Base-by-base conservation (phyloP, 1,140 invertebrate species). In the Scaptomyza graminum region DNA sequence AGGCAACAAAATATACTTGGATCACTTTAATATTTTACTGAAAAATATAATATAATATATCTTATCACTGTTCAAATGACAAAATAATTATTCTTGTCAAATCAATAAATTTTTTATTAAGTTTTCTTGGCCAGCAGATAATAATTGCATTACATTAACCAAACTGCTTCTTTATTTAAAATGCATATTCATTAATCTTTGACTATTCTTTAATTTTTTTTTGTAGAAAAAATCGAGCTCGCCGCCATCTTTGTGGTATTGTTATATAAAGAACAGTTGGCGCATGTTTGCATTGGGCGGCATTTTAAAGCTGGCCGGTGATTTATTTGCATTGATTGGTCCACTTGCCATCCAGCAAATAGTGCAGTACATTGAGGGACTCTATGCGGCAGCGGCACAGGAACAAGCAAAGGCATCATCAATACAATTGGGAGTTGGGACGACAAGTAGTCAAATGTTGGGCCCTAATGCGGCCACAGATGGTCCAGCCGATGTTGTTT, bases 301-400 rank as follows among this genome's bases (percentile, higher is more conserved):
- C 3, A 63, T 96, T 47, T 93, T 96, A 60, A 96, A 97, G 85
- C 89, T 97, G 18, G 89, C 94, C n/a, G 95, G 96, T n/a, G 96
- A 97, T 92, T 91, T 94, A 72, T 93, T 95, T 43, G 95, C 95
- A 37, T 94, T 97, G 47, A 93, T 97, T 69, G 96, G 95, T 9
- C 96, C 96, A 5, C 91, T 97, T 72, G 95, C 95, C 15, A 95
- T 97, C 74, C 94, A 95, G 15, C 93, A 94, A 62, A 95, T 97
- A 70, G 94, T 97, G 34, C 92, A 94, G 66, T 96, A 95, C 84
- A 94, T 96, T 37, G 89, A 92, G 47, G 43, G 52, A 62, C 80
- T 91, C 60, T 91, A 91, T 56, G 82, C 65, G 39, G 39, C 64
- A 15, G 61, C 72, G 47, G 16, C 41, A 39, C 9, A 31, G 54